These are phyloP conservation scores for Trichopria drosophilae DNA, from an alignment of 2,888 invertebrate genomes.

Conservation along the genomic window DNA sequence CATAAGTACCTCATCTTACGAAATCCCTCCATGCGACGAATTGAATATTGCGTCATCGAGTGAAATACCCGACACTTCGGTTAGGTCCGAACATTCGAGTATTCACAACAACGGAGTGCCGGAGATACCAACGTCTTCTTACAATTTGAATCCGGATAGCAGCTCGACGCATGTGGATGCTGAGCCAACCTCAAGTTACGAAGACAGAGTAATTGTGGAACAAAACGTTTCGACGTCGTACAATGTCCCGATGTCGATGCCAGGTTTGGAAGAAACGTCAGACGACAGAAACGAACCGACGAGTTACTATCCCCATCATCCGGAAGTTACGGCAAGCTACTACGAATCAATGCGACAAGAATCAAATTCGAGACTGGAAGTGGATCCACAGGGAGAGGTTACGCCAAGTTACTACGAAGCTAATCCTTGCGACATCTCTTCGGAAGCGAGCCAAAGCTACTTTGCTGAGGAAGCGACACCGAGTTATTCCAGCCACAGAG, in stretches of 20 bases:
- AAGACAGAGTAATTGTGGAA: slow-evolving; percentile 50
- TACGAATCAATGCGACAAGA: slow-evolving; percentile 46
- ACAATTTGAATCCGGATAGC: slow-evolving; percentile 53
- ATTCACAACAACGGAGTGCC: slow-evolving; percentile 55
- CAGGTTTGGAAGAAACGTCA: slow-evolving; percentile 49
- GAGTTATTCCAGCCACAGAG: slow-evolving; percentile 48
- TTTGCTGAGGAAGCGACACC: slow-evolving; percentile 50
- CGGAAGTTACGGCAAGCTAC: slow-evolving; percentile 48
- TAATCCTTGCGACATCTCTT: slow-evolving; percentile 38
- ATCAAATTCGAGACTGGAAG: slow-evolving; percentile 45
- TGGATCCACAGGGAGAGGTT: slow-evolving; percentile 47
- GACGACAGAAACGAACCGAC: slow-evolving; percentile 49
- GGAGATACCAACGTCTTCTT: slow-evolving; percentile 55
- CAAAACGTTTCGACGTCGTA: slow-evolving; percentile 55
- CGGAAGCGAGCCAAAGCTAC: slow-evolving; percentile 53
- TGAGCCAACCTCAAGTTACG: slow-evolving; percentile 52
- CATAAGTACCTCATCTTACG: slow-evolving; percentile 56
- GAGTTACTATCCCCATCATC: slow-evolving; percentile 50
- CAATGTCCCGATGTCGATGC: slow-evolving; percentile 52
- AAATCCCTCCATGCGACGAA: slow-evolving; percentile 55
- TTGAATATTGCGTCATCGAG: slow-evolving; percentile 54
- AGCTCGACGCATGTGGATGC: slow-evolving; percentile 51
- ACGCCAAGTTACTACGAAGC: slow-evolving; percentile 51
- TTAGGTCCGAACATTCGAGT: slow-evolving; percentile 47
- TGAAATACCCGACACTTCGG: slow-evolving; percentile 50